Percentiles rank a stretch among this genome's conserved stretches.
Conservation (phyloP, 2,797 vertebrate genomes). For the Merluccius polli region DNA sequence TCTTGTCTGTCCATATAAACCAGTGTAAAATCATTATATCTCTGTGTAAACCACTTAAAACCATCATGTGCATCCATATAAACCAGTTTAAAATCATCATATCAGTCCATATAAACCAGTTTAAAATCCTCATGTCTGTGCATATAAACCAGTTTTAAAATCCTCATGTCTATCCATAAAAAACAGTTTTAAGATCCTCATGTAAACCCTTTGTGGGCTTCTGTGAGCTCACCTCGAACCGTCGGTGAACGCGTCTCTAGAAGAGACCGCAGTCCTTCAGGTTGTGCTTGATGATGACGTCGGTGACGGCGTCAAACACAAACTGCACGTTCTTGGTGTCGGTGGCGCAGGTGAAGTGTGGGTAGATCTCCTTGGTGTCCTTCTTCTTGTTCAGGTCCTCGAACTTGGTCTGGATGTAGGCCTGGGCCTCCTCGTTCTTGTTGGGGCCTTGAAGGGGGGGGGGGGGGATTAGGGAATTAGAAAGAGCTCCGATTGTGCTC, state of each 20-base stretch:
- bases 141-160: too few species aligned
- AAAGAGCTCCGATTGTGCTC: not conserved
- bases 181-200: too few species aligned
- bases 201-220: too few species aligned
- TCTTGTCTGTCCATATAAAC: too few species aligned
- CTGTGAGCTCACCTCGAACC: constrained; percentile 49
- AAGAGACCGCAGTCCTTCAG: constrained; percentile 99
- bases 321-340: constrained; percentile 99
- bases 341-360: constrained; percentile 96
- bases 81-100: not conserved
- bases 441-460: constrained; percentile 77
- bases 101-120: too few species aligned
- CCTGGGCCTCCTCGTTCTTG: constrained; percentile 88
- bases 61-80: not conserved
- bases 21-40: too few species aligned
- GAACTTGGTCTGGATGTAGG: constrained; percentile 97
- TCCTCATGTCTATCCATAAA: too few species aligned
- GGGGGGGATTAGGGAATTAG: not conserved
- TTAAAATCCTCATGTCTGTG: too few species aligned
- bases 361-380: constrained; percentile 98
- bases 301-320: constrained; percentile 93
- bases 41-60: too few species aligned
- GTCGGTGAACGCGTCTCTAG: constrained; percentile 53
- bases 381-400: constrained; percentile 99
- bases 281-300: constrained; percentile 99